Evolutionary conservation across 2,888 invertebrate genomes (phyloP), one percentile per base, ranked within the genome.

Genomic region (Drosophila fulvimacula): DNA sequence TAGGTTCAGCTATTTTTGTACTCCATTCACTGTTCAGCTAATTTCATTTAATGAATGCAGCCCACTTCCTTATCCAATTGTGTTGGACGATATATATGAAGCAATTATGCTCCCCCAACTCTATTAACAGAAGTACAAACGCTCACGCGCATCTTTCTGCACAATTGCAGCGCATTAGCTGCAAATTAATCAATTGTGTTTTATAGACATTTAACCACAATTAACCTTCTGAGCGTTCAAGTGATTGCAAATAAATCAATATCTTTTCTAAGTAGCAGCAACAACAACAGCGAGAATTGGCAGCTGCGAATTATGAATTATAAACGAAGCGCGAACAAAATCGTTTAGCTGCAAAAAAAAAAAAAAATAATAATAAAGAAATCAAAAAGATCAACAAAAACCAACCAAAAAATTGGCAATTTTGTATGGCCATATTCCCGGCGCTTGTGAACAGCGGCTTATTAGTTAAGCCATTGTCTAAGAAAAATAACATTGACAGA

Each of bases 201-300:
- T 75, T 82, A 71, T 79, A 72, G 83, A 81, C 69, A 72, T 66
- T 85, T 74, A 85, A 81, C 81, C 82, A 77, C 77, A 67, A 79
- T 88, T 85, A 85, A 88, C 86, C 86, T 85, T 85, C 83, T 73
- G 64, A 63, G 75, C 88, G 77, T 81, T 73, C 72, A 85, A 82
- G 77, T 73, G 83, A 66, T 70, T 69, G 77, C 79, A 73, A 79
- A 88, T 84, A 84, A 87, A 86, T 84, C 85, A 85, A 69, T 60
- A 69, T 67, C 61, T 53, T 57, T 68, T 71, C 67, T 58, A 71
- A 74, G 62, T 68, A 78, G 71, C 70, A 69, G 46, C 32, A 70
- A 11, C 32, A 55, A 15, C 21, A 51, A 34, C 24, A 49, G 36
- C 10, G 17, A 66, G 36, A 61, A 77, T 66, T 66, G 74, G 42